Evolutionary conservation across 2,113 vertebrate genomes (phyloP), one percentile per base, ranked within the genome.

Genomic region (Gorilla gorilla): DNA sequence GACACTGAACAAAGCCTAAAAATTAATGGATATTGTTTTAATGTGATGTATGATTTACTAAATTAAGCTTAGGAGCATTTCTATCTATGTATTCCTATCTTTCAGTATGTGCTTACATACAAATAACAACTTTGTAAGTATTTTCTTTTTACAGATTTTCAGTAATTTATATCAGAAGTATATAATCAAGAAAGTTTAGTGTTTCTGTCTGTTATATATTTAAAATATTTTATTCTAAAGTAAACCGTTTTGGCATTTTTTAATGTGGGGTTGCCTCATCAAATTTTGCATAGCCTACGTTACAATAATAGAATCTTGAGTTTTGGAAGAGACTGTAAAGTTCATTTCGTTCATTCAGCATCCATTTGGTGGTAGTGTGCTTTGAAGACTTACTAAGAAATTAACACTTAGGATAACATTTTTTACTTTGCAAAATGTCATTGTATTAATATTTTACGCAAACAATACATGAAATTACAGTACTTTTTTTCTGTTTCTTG

Each of bases 311-410:
- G n/a, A 90, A 35, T 66, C 30, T 90, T 94, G 50, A 76, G 48
- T 94, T 92, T 94, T 87, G 43, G 40, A 96, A 78, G 43, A 97
- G 48, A 89, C 43, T 0, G 0, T 68, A 55, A 84, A 95, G 79
- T 57, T 96, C 43, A 59, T 94, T 94, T 93, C 35, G 80, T 90
- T 94, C 25, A 72, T 96, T 66, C 10, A 14, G 10, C 2, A 11
- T 83, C 23, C 30, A 70, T 64, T 79, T 52, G 27, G 78, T 93
- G 59, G 52, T 92, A 40, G 68, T 79, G 27, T 95, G 25, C 78
- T 97, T 95, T 93, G 89, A 50, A 97, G 64, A 38, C 70, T 35
- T 95, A 76, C 45, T 84, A 88, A 75, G 68, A 90, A 88, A 84
- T 92, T 94, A 80, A 68, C 38, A 90, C 50, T 7, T 43, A 59